A percentile compares a stretch with the other conserved stretches of the same genome.
Evolutionary conservation across 2,888 invertebrate species (phyloP).

Genomic region (Drosophila neutralis): DNA sequence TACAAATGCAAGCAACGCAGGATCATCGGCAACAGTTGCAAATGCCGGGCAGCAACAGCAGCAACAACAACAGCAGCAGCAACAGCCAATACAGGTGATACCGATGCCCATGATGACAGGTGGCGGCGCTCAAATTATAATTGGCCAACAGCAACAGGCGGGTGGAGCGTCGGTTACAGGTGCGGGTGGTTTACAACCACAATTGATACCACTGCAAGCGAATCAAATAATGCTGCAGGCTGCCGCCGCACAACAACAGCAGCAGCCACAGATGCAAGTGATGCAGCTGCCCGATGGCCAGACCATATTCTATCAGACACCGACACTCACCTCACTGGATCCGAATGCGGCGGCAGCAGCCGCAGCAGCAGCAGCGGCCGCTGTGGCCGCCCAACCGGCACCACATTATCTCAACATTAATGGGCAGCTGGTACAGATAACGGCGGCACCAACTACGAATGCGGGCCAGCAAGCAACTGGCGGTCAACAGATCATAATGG

Average conservation of each 20-base stretch:
- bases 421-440: conserved; percentile 84
- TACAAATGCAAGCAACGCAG: conserved; percentile 4
- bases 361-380: conserved; percentile 51
- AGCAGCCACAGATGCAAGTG: conserved; percentile 88
- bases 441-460: conserved; percentile 70
- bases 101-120: conserved; percentile 80
- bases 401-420: conserved; percentile 87
- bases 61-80: conserved; percentile 31
- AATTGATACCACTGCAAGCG: conserved; percentile 82
- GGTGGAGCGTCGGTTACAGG: conserved; percentile 45
- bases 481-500: conserved; percentile 81
- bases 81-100: conserved; percentile 79
- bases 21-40: conserved; percentile 2
- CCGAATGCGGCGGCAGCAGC: conserved; percentile 46
- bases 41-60: conserved; percentile 24
- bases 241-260: conserved; percentile 1
- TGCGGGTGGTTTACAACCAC: conserved; percentile 65
- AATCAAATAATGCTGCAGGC: conserved; percentile 84
- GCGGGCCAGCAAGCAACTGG: conserved; percentile 58
- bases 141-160: conserved; percentile 78
- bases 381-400: conserved; percentile 78
- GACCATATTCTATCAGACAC: conserved; percentile 92
- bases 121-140: conserved; percentile 82
- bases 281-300: conserved; percentile 97
- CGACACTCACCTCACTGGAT: conserved; percentile 67